phyloP scores from a whole-genome alignment of 2,113 vertebrate genomes.

The Salvelinus fontinalis region DNA sequence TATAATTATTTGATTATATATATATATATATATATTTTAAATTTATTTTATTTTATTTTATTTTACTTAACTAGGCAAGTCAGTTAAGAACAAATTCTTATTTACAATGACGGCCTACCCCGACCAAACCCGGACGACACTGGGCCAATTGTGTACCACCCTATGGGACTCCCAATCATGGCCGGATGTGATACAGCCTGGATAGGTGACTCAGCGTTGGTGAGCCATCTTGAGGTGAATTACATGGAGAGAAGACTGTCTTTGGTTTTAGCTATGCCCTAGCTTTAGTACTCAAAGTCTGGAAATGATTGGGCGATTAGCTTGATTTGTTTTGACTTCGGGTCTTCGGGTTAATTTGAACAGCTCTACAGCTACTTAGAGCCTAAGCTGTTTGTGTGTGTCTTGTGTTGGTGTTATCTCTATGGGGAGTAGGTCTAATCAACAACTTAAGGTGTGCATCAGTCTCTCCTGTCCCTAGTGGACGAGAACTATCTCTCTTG shows the following conservation, averaged over 20 bases:
- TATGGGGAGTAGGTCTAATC: slow-evolving; percentile 21
- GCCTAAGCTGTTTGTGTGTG: slow-evolving; percentile 21
- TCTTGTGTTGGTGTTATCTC: slow-evolving; percentile 17
- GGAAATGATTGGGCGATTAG: neutral
- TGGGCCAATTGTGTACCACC: too few species aligned
- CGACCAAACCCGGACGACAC: too few species aligned
- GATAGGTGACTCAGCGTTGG: neutral
- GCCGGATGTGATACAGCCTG: too few species aligned
- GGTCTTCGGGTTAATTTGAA: slow-evolving; percentile 8
- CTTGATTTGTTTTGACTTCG: slow-evolving; percentile 19
- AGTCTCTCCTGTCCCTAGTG: slow-evolving; percentile 23
- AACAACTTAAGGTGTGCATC: slow-evolving; percentile 18
- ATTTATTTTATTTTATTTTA: too few species aligned
- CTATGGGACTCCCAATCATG: too few species aligned
- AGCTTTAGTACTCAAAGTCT: neutral
- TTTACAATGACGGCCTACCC: too few species aligned
- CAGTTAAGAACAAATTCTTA: too few species aligned
- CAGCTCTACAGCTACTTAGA: neutral
- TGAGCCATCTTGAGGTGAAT: neutral
- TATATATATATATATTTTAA: too few species aligned
- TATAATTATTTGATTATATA: neutral
- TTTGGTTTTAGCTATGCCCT: neutral
- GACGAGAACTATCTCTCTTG: slow-evolving; percentile 34
- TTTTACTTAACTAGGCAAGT: too few species aligned
- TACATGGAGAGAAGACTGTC: too few species aligned